phyloP scores from a whole-genome alignment of 2,113 vertebrate genomes.

The Jacana jacana region DNA sequence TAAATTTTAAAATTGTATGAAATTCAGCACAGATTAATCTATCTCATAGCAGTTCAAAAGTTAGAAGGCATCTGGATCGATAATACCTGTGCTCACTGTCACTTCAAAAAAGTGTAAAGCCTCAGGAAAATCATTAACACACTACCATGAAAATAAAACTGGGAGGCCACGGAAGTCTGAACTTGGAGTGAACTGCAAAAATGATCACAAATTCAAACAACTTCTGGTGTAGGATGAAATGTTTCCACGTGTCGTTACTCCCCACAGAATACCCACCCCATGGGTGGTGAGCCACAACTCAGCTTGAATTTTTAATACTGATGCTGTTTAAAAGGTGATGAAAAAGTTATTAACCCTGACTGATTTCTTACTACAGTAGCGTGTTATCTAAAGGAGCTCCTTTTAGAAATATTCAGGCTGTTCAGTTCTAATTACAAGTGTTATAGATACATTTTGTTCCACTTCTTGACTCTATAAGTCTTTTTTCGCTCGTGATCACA shows the following conservation, averaged over 20 bases:
- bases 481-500: neutral
- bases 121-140: neutral
- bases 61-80: neutral
- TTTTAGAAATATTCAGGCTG: neutral
- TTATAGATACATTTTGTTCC: neutral
- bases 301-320: neutral
- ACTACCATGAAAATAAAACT: neutral
- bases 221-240: neutral
- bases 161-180: neutral
- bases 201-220: neutral
- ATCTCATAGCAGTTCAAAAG: neutral
- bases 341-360: neutral
- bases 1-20: neutral
- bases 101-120: neutral
- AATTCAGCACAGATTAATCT: neutral
- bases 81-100: neutral
- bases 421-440: neutral
- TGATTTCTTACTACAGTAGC: neutral
- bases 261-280: neutral
- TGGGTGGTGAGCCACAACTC: neutral
- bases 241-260: neutral
- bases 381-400: neutral
- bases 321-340: neutral
- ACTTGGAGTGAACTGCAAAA: neutral
- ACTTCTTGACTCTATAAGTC: neutral